Conservation (phyloP, 2,113 vertebrate genomes). For the Pogona vitticeps region DNA sequence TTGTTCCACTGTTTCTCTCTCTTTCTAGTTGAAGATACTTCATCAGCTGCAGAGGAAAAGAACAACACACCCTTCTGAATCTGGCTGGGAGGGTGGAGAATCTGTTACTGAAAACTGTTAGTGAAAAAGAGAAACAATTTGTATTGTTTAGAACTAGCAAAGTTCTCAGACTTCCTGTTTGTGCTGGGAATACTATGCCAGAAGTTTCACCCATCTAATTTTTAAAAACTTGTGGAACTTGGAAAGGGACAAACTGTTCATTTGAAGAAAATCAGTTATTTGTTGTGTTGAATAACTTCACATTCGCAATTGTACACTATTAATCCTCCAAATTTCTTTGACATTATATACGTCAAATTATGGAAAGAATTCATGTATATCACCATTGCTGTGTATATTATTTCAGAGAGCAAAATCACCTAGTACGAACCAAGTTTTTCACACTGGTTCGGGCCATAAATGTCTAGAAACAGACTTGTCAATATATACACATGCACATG, state of each 20-base stretch:
- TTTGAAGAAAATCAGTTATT: background rate
- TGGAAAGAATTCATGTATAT: constrained; percentile 42
- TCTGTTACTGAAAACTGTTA: background rate
- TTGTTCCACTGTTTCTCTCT: background rate
- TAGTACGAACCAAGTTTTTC: constrained; percentile 40
- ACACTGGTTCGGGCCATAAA: constrained; percentile 34
- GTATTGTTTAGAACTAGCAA: background rate
- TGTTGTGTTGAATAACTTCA: background rate
- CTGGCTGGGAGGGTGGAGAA: background rate
- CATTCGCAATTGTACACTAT: background rate
- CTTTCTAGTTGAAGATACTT: background rate
- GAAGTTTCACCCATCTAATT: background rate
- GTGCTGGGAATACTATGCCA: background rate
- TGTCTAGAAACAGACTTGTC: constrained; percentile 25
- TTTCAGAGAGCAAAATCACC: constrained; percentile 46
- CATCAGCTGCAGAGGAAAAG: background rate
- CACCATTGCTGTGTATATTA: constrained; percentile 43
- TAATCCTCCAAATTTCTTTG: background rate
- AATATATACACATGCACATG: no score
- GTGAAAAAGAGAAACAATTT: background rate
- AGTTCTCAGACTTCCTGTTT: background rate
- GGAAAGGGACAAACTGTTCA: background rate
- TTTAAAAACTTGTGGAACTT: background rate
- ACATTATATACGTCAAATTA: background rate
- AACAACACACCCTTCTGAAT: background rate